Percentiles rank a stretch among this genome's conserved stretches.
These are phyloP conservation scores for Malurus leucopterus DNA, from an alignment of 2,797 vertebrate species.

Conservation along the genomic window DNA sequence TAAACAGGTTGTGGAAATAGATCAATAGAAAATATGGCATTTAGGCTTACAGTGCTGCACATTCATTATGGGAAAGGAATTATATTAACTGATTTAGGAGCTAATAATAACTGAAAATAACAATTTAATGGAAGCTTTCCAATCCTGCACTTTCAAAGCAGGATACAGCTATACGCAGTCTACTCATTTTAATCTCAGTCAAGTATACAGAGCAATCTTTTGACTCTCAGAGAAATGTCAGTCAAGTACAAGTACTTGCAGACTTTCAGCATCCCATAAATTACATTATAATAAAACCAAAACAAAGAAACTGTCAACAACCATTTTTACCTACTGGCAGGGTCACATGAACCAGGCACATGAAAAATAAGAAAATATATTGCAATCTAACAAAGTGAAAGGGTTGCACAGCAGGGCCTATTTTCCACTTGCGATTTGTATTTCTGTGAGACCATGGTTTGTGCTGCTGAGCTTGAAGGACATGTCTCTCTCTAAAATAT, in stretches of 20 bases:
- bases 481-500: not conserved
- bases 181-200: slow-evolving; percentile 29
- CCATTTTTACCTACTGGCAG: not conserved
- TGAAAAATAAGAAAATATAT: not conserved
- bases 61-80: slow-evolving; percentile 54
- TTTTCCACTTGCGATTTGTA: not conserved
- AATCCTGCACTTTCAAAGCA: slow-evolving; percentile 26
- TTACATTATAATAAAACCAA: slow-evolving; percentile 27
- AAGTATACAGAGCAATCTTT: slow-evolving; percentile 17
- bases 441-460: not conserved
- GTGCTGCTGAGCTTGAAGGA: not conserved
- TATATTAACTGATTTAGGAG: slow-evolving; percentile 59
- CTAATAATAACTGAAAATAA: slow-evolving; percentile 56
- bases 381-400: not conserved
- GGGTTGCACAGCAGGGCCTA: not conserved
- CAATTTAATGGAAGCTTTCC: slow-evolving; percentile 56
- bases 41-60: slow-evolving; percentile 37
- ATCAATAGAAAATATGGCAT: slow-evolving; percentile 60
- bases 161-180: not conserved
- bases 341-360: not conserved
- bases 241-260: not conserved
- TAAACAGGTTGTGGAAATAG: slow-evolving; percentile 60
- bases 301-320: not conserved
- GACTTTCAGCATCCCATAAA: slow-evolving; percentile 13
- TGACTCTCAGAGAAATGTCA: slow-evolving; percentile 7